Base-by-base conservation (phyloP, 2,888 invertebrate species). In the Spodoptera littoralis region DNA sequence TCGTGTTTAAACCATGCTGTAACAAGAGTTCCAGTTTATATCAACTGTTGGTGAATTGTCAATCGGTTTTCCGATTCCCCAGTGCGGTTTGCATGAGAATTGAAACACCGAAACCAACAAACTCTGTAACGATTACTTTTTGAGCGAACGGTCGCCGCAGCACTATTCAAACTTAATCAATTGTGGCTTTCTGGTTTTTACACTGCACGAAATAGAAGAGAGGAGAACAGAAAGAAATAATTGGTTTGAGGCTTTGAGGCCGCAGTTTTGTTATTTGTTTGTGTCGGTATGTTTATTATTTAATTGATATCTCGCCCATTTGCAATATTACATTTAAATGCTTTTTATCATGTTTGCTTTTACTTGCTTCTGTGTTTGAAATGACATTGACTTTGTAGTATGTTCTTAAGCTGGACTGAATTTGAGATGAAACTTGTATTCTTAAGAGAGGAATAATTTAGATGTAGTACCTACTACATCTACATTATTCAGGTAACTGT, bases 81-180 rank as follows among this genome's bases (percentile, higher is more conserved):
- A 75, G 70, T 80, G 84, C 77, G 84, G 86, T 84, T 84, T 81
- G 78, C 79, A 82, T 81, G 79, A 73, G 82, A 83, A 84, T 84
- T 80, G 84, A 78, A 81, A 84, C 79, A 74, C 72, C 64, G 78
- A 77, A 79, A 82, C 77, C 80, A 83, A 85, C 82, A 84, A 79
- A 75, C 75, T 70, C 59, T 74, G 76, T 72, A 70, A 63, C 76
- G 76, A 84, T 80, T 77, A 80, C 79, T 80, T 84, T 76, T 85
- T 84, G 75, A 84, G 77, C 77, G 75, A 77, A 79, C 70, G 59
- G 70, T 76, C 61, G 70, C 73, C 69, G 51, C 72, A 58, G 71
- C 68, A 73, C 75, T 70, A 76, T 82, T 79, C 76, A 70, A 69
- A 72, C 60, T 72, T 60, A 65, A 75, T 75, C 73, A 72, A 75